A percentile compares a stretch with the other conserved stretches of the same genome.
Conservation (phyloP, 2,113 vertebrate genomes). For the Xiphophorus maculatus region DNA sequence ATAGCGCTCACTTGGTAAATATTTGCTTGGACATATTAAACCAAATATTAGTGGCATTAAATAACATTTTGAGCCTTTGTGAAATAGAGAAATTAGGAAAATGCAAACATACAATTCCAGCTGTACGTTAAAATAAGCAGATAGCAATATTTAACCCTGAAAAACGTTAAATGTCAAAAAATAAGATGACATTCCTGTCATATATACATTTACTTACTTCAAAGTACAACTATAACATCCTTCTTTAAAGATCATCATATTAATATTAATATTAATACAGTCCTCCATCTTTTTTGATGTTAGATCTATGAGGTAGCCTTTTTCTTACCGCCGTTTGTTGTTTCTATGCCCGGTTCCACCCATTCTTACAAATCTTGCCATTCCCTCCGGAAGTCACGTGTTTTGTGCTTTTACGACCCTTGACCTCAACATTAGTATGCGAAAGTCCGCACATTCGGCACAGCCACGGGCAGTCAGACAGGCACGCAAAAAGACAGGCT, state of each 20-base stretch:
- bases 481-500: constrained; percentile 41
- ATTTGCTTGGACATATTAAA: too few species aligned
- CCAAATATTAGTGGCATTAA: too few species aligned
- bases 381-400: constrained; percentile 1
- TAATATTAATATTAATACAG: neutral
- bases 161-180: too few species aligned
- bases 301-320: neutral
- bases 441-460: constrained; percentile 50
- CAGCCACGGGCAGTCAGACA: constrained; percentile 43
- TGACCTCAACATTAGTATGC: constrained; percentile 50
- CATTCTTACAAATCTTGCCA: neutral
- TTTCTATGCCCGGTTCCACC: neutral
- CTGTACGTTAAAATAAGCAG: too few species aligned
- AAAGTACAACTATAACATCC: neutral
- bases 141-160: too few species aligned
- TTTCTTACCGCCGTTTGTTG: neutral
- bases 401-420: constrained; percentile 35
- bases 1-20: too few species aligned
- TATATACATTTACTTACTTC: too few species aligned
- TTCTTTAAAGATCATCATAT: neutral
- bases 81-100: too few species aligned
- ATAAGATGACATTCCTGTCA: too few species aligned
- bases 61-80: too few species aligned
- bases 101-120: too few species aligned
- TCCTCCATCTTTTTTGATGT: neutral